These are phyloP conservation scores for Myotis brandtii DNA, from an alignment of 2,113 vertebrate species.

Conservation along the genomic window DNA sequence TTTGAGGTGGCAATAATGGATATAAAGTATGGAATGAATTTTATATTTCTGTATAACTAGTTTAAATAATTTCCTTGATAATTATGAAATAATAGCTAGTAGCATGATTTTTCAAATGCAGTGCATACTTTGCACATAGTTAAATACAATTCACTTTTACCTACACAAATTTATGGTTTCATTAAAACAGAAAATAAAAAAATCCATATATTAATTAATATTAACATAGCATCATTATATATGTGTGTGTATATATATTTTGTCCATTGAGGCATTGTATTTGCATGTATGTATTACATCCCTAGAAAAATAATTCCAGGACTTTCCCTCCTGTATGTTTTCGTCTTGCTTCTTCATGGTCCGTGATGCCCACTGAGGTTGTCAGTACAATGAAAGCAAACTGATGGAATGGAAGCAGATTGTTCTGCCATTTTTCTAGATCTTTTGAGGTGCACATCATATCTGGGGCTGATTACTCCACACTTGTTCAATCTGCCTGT, in stretches of 20 bases:
- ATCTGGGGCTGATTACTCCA: no score
- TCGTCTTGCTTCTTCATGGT: neutral
- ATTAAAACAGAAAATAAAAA: constrained; percentile 41
- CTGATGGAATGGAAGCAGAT: no score
- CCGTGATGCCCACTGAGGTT: neutral
- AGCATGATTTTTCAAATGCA: constrained; percentile 3
- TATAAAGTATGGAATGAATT: constrained; percentile 16
- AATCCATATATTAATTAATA: neutral
- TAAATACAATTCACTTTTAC: neutral
- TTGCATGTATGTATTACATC: no score
- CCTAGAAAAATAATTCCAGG: no score
- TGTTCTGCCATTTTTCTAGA: no score
- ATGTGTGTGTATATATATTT: no score
- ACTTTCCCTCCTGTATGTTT: no score
- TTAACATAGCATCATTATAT: no score
- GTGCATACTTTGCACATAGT: neutral
- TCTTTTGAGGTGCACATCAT: no score
- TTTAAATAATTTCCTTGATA: neutral
- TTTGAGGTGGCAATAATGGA: neutral
- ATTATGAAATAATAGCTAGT: constrained; percentile 36
- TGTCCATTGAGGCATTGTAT: no score
- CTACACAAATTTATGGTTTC: neutral
- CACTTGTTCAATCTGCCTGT: no score
- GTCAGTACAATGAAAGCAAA: no score
- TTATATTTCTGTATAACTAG: neutral